phyloP scores from a whole-genome alignment of 2,888 invertebrate genomes.

The Melanostoma scalare region DNA sequence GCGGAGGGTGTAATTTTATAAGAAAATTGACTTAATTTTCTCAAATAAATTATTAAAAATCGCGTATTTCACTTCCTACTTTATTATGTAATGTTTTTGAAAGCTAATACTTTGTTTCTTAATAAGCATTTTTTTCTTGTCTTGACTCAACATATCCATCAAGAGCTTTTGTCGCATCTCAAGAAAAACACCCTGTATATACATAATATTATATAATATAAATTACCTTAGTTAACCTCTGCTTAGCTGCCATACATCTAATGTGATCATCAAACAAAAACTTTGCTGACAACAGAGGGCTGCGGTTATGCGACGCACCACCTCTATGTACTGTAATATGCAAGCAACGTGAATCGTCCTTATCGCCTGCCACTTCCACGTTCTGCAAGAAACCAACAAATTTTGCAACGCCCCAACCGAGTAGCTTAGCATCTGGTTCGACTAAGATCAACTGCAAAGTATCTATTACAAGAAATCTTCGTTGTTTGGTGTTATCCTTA shows the following conservation, averaged over 20 bases:
- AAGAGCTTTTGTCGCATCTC: too few species aligned
- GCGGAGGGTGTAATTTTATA: too few species aligned
- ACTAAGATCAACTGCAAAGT: conserved; percentile 97
- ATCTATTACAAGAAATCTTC: conserved; percentile 98
- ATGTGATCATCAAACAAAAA: conserved; percentile 99
- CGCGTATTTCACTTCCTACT: too few species aligned
- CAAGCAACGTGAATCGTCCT: conserved; percentile 97
- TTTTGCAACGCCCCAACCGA: conserved; percentile 99
- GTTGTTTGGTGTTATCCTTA: conserved; percentile 93
- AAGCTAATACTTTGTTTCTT: too few species aligned
- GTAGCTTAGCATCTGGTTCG: conserved; percentile 95
- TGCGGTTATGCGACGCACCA: conserved; percentile 85
- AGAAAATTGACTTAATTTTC: too few species aligned
- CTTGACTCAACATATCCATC: too few species aligned
- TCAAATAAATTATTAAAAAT: too few species aligned
- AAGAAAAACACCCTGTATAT: too few species aligned
- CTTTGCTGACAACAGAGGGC: conserved; percentile 92
- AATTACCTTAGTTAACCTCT: conserved; percentile 89
- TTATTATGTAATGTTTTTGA: too few species aligned
- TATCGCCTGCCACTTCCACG: conserved; percentile 96
- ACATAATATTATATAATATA: too few species aligned
- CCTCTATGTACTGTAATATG: conserved; percentile 96
- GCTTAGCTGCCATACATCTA: conserved; percentile 99
- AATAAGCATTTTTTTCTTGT: too few species aligned
- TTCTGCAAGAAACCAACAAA: conserved; percentile 98